Base-by-base conservation (phyloP, 1,140 invertebrate species). In the Stenopsyche tienmushanensis region DNA sequence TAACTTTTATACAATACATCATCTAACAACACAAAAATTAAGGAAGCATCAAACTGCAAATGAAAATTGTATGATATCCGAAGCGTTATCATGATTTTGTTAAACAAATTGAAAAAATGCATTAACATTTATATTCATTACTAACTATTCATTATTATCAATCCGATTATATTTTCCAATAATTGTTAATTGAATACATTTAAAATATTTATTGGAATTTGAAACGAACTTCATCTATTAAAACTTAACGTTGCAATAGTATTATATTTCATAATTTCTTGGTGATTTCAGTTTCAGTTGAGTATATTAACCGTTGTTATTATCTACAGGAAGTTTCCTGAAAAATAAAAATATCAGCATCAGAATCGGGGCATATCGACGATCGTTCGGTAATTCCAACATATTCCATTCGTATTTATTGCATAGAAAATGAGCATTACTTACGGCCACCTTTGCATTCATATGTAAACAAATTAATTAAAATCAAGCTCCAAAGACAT, bases 321-420 rank as follows among this genome's bases (percentile, higher is more conserved):
- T 39, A 53, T 49, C 65, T 70, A 70, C 65, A 70, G 57, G 65
- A 70, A 70, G 58, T 70, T 70, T 67, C 69, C 69, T 70, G 63
- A 65, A 70, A 70, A 55, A 47, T 23, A 45, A 69, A 44, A 59
- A 25, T 54, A 52, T 42, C 24, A 50, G n/a, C 41, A 24, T 34
- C 13, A 34, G 29, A 34, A 34, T n/a, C n/a, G n/a, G n/a, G n/a
- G n/a, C n/a, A n/a, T n/a, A n/a, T n/a, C n/a, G n/a, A n/a, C n/a
- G n/a, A n/a, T n/a, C n/a, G n/a, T n/a, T n/a, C n/a, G n/a, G n/a
- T n/a, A n/a, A n/a, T n/a, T n/a, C n/a, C n/a, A n/a, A n/a, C n/a
- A n/a, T n/a, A n/a, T n/a, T n/a, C n/a, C n/a, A n/a, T n/a, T n/a
- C n/a, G n/a, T n/a, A n/a, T n/a, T n/a, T n/a, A n/a, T n/a, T n/a